These are phyloP conservation scores for Gymnothorax javanicus DNA, from an alignment of 2,797 vertebrate species.

Conservation along the genomic window DNA sequence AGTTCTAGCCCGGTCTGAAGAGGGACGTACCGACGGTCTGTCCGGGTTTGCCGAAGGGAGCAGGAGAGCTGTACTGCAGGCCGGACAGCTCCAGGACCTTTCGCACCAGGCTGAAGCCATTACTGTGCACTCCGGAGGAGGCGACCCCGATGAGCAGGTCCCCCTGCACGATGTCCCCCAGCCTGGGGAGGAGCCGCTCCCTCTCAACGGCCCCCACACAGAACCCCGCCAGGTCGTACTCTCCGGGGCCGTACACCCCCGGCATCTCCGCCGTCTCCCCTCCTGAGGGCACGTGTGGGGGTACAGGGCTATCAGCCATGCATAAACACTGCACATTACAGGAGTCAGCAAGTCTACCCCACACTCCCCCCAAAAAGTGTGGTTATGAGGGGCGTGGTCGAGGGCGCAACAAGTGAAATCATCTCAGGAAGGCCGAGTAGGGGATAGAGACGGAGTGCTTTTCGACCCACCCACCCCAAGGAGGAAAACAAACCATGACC, in stretches of 20 bases:
- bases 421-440: too few species aligned
- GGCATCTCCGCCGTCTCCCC: slow-evolving; percentile 98
- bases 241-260: slow-evolving; percentile 82
- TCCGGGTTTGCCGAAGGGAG: slow-evolving; percentile 65
- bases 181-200: slow-evolving; percentile 77
- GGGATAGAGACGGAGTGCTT: too few species aligned
- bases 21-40: slow-evolving; percentile 80
- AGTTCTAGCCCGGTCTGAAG: not conserved
- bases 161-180: slow-evolving; percentile 77
- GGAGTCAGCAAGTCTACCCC: too few species aligned
- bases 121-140: slow-evolving; percentile 95
- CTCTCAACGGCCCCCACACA: slow-evolving; percentile 89
- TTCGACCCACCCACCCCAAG: too few species aligned
- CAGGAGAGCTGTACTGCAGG: slow-evolving; percentile 75
- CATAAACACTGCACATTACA: not conserved
- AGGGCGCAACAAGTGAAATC: too few species aligned
- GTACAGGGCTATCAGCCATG: not conserved
- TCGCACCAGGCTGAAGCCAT: slow-evolving; percentile 93
- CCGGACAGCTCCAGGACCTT: slow-evolving; percentile 79
- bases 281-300: slow-evolving; percentile 64
- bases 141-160: slow-evolving; percentile 86
- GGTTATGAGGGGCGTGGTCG: too few species aligned
- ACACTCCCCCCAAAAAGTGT: too few species aligned
- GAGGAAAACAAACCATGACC: too few species aligned
- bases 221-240: slow-evolving; percentile 94